A percentile compares a stretch with the other conserved stretches of the same genome.
phyloP scores from a whole-genome alignment of 2,888 invertebrate genomes.

The Yponomeuta cagnagella region DNA sequence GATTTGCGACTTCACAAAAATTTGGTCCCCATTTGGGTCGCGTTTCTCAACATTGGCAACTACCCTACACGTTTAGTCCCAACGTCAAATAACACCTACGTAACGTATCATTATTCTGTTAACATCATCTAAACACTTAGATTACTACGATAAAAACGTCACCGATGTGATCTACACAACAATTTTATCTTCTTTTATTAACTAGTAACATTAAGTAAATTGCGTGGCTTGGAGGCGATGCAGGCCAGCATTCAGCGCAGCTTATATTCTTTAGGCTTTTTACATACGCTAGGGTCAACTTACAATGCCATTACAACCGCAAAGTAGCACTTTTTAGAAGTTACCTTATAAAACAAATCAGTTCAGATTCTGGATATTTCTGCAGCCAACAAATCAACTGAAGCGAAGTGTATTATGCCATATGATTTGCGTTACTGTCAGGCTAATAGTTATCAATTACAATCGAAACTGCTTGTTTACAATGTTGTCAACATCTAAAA shows the following conservation, averaged over 20 bases:
- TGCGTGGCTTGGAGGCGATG: slow-evolving; percentile 15
- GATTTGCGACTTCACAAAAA: slow-evolving; percentile 42
- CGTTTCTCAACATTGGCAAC: slow-evolving; percentile 32
- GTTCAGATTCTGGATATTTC: too few species aligned
- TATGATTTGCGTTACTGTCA: too few species aligned
- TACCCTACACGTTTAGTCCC: not conserved
- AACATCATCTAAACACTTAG: slow-evolving; percentile 53
- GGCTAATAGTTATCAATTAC: too few species aligned
- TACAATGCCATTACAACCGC: not conserved
- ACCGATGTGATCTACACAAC: slow-evolving; percentile 53
- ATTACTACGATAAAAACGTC: slow-evolving; percentile 42
- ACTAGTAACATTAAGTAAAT: slow-evolving; percentile 36
- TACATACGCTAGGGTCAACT: not conserved
- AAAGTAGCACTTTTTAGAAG: too few species aligned
- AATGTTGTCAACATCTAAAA: too few species aligned
- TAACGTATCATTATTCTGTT: slow-evolving; percentile 40
- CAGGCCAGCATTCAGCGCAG: slow-evolving; percentile 6
- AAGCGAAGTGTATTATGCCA: too few species aligned
- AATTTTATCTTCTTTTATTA: slow-evolving; percentile 34
- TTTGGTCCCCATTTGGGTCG: slow-evolving; percentile 57
- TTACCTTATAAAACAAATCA: too few species aligned
- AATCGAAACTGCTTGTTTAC: too few species aligned
- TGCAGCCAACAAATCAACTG: too few species aligned
- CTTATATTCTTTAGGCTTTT: slow-evolving; percentile 1
- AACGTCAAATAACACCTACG: slow-evolving; percentile 31